A percentile compares a stretch with the other conserved stretches of the same genome.
Conservation (phyloP, 2,888 invertebrate genomes). For the Drosophila gaucha region DNA sequence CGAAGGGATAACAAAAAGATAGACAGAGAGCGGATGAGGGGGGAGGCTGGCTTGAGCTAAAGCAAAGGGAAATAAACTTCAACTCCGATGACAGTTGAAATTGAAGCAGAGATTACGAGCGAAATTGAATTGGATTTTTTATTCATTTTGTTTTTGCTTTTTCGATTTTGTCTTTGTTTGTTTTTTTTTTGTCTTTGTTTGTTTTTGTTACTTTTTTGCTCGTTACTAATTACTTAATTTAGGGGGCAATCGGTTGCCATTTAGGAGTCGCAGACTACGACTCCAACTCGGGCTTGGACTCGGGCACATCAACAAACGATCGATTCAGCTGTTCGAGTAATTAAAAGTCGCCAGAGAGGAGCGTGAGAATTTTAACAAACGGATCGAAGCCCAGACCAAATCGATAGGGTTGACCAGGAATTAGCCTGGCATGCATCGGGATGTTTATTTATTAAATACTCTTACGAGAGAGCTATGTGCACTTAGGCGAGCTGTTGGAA, state of each 20-base stretch:
- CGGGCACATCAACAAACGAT: conserved; percentile 37
- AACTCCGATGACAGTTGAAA: conserved; percentile 73
- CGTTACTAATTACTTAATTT: conserved; percentile 81
- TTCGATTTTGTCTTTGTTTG: conserved; percentile 1
- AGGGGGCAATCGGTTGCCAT: conserved; percentile 47
- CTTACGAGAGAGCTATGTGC: neutral
- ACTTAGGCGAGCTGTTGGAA: too few relatives aligned
- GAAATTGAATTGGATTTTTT: conserved; percentile 64
- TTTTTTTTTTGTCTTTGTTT: conserved; percentile 2
- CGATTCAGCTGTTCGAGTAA: conserved; percentile 50
- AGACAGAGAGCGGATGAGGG: conserved; percentile 1
- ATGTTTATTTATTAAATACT: conserved; percentile 31
- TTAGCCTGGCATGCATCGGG: conserved; percentile 23
- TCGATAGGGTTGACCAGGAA: conserved; percentile 29
- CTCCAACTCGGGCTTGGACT: too few relatives aligned
- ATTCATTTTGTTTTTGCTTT: neutral
- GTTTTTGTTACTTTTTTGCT: conserved; percentile 9
- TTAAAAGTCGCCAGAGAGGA: conserved; percentile 74
- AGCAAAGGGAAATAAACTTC: conserved; percentile 31
- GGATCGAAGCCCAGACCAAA: conserved; percentile 6
- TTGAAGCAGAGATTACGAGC: conserved; percentile 71
- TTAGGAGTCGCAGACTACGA: conserved; percentile 20
- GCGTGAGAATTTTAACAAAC: conserved; percentile 77
- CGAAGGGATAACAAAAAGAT: conserved; percentile 40
- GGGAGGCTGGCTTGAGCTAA: neutral